A percentile compares a stretch with the other conserved stretches of the same genome.
Conservation (phyloP, 2,888 invertebrate genomes). For the Salpingus planirostris region DNA sequence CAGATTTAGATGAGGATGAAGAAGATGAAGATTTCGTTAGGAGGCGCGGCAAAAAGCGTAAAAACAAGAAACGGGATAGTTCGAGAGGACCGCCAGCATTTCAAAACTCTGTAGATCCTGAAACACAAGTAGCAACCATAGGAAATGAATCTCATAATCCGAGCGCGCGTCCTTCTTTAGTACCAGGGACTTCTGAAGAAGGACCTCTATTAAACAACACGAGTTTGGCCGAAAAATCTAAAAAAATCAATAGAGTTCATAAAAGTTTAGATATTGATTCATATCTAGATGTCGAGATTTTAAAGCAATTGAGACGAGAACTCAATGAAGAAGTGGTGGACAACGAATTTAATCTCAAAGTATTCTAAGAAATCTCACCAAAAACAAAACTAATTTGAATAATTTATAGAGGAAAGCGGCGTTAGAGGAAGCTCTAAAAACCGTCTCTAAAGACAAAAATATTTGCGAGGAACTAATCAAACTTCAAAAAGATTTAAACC, state of each 20-base stretch:
- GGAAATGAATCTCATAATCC: slow-evolving; percentile 54
- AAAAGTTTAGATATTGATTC: slow-evolving; percentile 32
- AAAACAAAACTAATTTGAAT: slow-evolving; percentile 1
- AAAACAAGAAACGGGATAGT: slow-evolving; percentile 39
- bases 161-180: slow-evolving; percentile 57
- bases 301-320: slow-evolving; percentile 58
- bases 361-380: no score
- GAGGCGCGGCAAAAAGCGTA: slow-evolving; percentile 48
- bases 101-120: slow-evolving; percentile 50
- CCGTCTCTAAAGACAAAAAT: slow-evolving; percentile 32
- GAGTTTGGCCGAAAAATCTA: neutral
- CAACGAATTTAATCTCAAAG: slow-evolving; percentile 59
- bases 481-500: slow-evolving; percentile 44
- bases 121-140: slow-evolving; percentile 48
- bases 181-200: slow-evolving; percentile 40
- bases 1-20: slow-evolving; percentile 45
- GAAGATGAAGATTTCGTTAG: slow-evolving; percentile 53
- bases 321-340: slow-evolving; percentile 60
- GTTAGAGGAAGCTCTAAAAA: slow-evolving; percentile 57
- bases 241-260: slow-evolving; percentile 9
- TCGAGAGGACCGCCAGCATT: slow-evolving; percentile 34
- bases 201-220: neutral
- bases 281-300: slow-evolving; percentile 52
- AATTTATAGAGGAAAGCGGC: slow-evolving; percentile 51
- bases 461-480: slow-evolving; percentile 46